Evolutionary conservation across 2,888 invertebrate genomes (phyloP), one percentile per base, ranked within the genome.

Genomic region (Criorhina ranunculi): DNA sequence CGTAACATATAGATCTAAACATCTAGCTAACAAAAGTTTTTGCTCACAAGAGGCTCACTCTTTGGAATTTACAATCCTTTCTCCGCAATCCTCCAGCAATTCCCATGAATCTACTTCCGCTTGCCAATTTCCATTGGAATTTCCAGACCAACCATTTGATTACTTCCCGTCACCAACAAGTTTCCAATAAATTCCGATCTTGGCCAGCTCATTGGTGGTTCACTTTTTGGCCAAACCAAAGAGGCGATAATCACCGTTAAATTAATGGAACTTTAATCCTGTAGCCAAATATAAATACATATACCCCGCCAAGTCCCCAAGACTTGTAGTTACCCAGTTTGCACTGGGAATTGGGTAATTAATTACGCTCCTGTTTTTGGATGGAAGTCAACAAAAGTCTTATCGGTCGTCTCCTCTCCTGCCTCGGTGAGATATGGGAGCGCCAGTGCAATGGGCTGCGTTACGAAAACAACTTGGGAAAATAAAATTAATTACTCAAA

Each of bases 401-500:
- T 75, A 75, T 75, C 75, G 57, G 31, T 59, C 15, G 35, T 19
- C 33, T 15, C 12, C 6, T 24, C 44, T 33, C 11, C 9, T 46
- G 46, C 15, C 42, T 24, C 24, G 5, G 29, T n/a, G n/a, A 5
- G 31, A 46, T 24, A 24, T 12, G 37, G 31, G 29, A 11, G 15
- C 7, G 11, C 42, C 6, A 17, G n/a, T 35, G 5, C 17, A 51
- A 24, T 29, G 11, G 29, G 12, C 51, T 24, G 15, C 17, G 37
- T 24, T 31, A 17, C 44, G 44, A 44, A 31, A 44, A 44, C 44
- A 44, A 44, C 31, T 62, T 72, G 66, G 60, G 66, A 64, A 77
- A 83, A 85, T 76, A 64, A 79, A 85, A 85, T 85, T 80, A 85
- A 85, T 85, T 80, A 85, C 85, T 51, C 69, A 85, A 79, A 85